Evolutionary conservation across 2,797 vertebrate genomes (phyloP).

Genomic region (Tapera naevia): DNA sequence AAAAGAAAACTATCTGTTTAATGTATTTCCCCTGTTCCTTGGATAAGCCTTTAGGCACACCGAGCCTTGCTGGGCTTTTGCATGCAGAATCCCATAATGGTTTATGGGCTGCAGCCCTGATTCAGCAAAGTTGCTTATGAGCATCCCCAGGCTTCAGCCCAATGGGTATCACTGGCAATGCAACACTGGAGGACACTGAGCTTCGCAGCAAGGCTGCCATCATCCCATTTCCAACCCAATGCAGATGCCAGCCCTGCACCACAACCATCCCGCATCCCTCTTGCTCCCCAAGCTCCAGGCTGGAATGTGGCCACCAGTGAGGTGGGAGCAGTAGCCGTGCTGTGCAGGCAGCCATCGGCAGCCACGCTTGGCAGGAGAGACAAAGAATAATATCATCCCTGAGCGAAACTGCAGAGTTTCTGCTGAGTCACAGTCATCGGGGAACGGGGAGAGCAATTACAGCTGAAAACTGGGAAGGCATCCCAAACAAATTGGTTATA

Average conservation of each 20-base stretch:
- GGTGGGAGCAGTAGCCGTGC: neutral
- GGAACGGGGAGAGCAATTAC: conserved; percentile 58
- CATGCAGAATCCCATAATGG: fast-evolving
- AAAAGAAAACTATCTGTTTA: neutral
- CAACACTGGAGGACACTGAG: neutral
- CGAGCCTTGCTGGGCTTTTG: neutral
- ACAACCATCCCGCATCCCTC: neutral
- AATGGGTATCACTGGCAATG: fast-evolving
- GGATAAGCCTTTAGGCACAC: neutral
- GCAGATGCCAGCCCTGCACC: fast-evolving
- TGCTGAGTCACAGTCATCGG: conserved; percentile 57
- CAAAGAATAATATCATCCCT: conserved; percentile 12
- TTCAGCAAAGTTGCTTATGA: fast-evolving
- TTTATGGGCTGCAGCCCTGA: neutral
- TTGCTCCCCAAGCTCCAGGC: neutral
- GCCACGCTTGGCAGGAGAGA: conserved; percentile 18
- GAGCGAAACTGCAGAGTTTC: conserved; percentile 58
- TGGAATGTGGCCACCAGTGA: neutral
- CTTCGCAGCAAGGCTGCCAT: fast-evolving
- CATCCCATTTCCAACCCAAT: fast-evolving
- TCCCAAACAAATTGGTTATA: conserved; percentile 69
- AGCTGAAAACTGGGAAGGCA: conserved; percentile 61
- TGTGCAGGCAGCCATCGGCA: neutral
- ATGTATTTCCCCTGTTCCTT: neutral
- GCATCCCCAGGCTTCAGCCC: neutral